phyloP scores from a whole-genome alignment of 2,797 vertebrate genomes.

The Poecilia picta region DNA sequence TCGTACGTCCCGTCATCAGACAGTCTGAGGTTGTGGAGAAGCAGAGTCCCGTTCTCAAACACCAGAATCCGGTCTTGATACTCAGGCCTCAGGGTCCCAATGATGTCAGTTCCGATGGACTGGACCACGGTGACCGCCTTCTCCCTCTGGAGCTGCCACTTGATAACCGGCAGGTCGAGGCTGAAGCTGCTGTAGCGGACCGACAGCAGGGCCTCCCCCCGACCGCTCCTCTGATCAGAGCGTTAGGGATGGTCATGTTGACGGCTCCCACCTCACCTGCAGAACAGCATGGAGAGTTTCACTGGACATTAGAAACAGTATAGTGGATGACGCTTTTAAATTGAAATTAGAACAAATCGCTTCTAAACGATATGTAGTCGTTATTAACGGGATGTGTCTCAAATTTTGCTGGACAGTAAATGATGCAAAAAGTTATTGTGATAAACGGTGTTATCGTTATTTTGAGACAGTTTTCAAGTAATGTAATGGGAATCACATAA shows the following conservation, averaged over 20 bases:
- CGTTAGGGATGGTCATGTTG: constrained; percentile 89
- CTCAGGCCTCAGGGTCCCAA: constrained; percentile 89
- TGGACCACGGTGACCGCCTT: constrained; percentile 93
- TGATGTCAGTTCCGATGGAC: constrained; percentile 93
- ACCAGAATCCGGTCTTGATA: constrained; percentile 93
- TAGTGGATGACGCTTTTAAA: background rate
- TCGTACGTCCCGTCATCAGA: constrained; percentile 91
- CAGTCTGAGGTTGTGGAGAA: constrained; percentile 89
- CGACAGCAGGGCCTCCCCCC: constrained; percentile 90
- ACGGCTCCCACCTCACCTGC: constrained; percentile 85
- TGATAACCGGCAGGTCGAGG: constrained; percentile 90
- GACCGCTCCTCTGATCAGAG: constrained; percentile 83
- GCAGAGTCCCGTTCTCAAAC: constrained; percentile 92
- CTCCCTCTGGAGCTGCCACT: constrained; percentile 94
- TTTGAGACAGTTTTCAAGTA: no score
- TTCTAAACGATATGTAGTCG: background rate
- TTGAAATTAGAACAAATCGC: background rate
- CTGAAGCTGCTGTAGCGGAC: constrained; percentile 91
- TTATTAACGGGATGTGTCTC: no score
- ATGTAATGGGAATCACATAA: no score
- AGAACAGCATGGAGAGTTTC: background rate
- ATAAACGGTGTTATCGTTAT: no score
- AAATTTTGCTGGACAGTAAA: no score
- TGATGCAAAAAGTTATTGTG: no score
- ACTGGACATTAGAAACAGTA: background rate